Evolutionary conservation across 2,113 vertebrate species (phyloP).

Genomic region (Kryptolebias marmoratus): DNA sequence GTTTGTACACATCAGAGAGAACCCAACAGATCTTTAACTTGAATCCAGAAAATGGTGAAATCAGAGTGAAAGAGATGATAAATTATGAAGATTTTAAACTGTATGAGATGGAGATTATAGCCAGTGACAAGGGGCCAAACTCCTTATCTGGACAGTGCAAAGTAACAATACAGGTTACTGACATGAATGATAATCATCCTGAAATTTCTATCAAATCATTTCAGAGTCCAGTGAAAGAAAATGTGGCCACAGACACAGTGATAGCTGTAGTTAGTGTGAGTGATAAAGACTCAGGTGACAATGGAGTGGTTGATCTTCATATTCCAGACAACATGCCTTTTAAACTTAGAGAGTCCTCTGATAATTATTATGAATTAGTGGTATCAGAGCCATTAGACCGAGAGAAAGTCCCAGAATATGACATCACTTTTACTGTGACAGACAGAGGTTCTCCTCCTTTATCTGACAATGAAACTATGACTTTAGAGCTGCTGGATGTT

Average conservation of each 20-base stretch:
- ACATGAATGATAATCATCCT: constrained; percentile 81
- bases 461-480: constrained; percentile 65
- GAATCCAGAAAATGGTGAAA: constrained; percentile 78
- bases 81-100: constrained; percentile 80
- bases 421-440: constrained; percentile 67
- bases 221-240: constrained; percentile 74
- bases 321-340: constrained; percentile 70
- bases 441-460: constrained; percentile 70
- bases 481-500: constrained; percentile 64
- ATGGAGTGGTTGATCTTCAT: constrained; percentile 70
- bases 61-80: constrained; percentile 75
- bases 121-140: constrained; percentile 70
- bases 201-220: constrained; percentile 83
- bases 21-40: constrained; percentile 74
- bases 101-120: constrained; percentile 77
- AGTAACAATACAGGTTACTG: constrained; percentile 71
- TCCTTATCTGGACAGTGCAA: constrained; percentile 73
- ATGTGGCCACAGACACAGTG: constrained; percentile 58
- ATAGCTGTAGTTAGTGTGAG: constrained; percentile 77
- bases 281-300: constrained; percentile 77
- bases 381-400: constrained; percentile 58
- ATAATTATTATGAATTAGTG: constrained; percentile 72
- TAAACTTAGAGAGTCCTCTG: constrained; percentile 71
- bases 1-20: constrained; percentile 74
- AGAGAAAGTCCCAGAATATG: constrained; percentile 56